Evolutionary conservation across 2,888 invertebrate genomes (phyloP), one percentile per base, ranked within the genome.

Genomic region (Sipha maydis): DNA sequence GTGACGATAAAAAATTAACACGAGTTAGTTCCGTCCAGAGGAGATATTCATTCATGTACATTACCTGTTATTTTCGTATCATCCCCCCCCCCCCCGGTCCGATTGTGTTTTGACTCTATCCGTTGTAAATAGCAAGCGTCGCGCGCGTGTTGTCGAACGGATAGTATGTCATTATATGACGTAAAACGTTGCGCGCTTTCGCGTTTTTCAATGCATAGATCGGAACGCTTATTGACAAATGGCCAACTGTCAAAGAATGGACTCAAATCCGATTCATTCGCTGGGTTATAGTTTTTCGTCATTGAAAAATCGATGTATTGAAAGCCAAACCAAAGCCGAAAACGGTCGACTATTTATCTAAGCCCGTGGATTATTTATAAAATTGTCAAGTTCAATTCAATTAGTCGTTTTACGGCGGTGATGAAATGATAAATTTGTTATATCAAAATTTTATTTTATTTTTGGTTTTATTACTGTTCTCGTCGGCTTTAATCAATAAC

Each of bases 191-290:
- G 25, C 31, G 3, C 14, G 48, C 69, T n/a, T 54, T 67, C 67
- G 25, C 76, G 41, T 76, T 41, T 76, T 61, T 84, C 84, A 34
- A 67, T 48, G 21, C 56, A 67, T 25, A 17, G 84, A 85, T 85
- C 31, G 77, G 61, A 28, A 41, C 31, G 61, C 31, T 38, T 28
- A 61, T 31, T 85, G 85, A 85, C 67, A 77, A 77, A 85, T 85
- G 31, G 85, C 85, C 77, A 77, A 67, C 67, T 77, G 85, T 85
- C 85, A 77, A 69, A 85, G 31, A n/a, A 48, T 77, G 34, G 31
- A 77, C 67, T 85, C 41, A 67, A 77, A 85, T 85, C 77, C 85
- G 67, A 85, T 85, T 85, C 67, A 85, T 41, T 85, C 85, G 67
- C 77, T 31, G 67, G 41, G 67, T 48, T 67, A 67, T 5, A 1